A percentile compares a stretch with the other conserved stretches of the same genome.
These are phyloP conservation scores for Drosophila kanapiae DNA, from an alignment of 1,140 invertebrate species.

Conservation along the genomic window DNA sequence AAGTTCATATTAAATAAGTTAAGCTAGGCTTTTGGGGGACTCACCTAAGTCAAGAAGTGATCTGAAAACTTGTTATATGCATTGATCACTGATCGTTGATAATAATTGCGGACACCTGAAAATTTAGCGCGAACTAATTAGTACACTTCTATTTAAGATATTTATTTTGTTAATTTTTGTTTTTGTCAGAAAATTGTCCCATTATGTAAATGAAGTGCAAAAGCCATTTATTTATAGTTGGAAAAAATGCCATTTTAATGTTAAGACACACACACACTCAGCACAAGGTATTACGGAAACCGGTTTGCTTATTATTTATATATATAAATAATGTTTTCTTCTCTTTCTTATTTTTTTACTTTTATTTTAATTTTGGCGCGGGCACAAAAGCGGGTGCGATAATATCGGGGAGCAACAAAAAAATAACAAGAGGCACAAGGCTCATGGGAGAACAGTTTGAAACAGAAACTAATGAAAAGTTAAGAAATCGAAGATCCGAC, in stretches of 20 bases:
- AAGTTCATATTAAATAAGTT: constrained; percentile 10
- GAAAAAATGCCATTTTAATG: constrained; percentile 31
- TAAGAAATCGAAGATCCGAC: constrained; percentile 59
- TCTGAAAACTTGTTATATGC: constrained; percentile 38
- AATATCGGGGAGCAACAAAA: constrained; percentile 47
- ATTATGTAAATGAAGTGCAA: constrained; percentile 61
- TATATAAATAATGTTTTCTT: constrained; percentile 48
- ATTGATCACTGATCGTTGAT: constrained; percentile 38
- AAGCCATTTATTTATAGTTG: constrained; percentile 58
- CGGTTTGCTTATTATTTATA: constrained; percentile 64
- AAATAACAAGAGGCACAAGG: constrained; percentile 9
- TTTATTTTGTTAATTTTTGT: constrained; percentile 5
- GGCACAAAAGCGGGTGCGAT: constrained; percentile 51
- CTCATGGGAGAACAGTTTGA: constrained; percentile 25
- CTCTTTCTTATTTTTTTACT: constrained; percentile 19
- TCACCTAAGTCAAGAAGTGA: constrained; percentile 46
- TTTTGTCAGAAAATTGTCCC: constrained; percentile 14
- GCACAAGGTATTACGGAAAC: constrained; percentile 51
- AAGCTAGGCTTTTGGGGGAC: constrained; percentile 22
- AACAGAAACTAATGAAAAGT: constrained; percentile 48
- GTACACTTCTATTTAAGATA: constrained; percentile 9
- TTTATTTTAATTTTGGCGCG: constrained; percentile 60
- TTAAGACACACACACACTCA: constrained; percentile 38
- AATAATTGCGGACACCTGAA: constrained; percentile 26
- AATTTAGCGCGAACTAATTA: constrained; percentile 33